These are phyloP conservation scores for Spinibarbus caldwelli DNA, from an alignment of 2,797 vertebrate species.

Conservation along the genomic window DNA sequence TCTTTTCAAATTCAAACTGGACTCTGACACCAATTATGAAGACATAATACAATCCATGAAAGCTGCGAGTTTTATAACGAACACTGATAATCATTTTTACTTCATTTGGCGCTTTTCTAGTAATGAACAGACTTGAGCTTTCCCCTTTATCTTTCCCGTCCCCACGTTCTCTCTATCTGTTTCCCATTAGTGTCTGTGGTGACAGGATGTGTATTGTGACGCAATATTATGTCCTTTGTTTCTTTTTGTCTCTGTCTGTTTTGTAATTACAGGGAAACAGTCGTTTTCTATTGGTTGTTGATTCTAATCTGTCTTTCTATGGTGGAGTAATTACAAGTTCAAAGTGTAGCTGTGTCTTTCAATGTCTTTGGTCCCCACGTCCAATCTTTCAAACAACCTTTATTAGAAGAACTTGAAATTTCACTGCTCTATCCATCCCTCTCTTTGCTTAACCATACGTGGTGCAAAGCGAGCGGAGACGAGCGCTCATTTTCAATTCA, in stretches of 20 bases:
- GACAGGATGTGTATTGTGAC: slow-evolving; percentile 62
- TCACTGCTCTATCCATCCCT: not conserved
- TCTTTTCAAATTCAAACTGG: slow-evolving; percentile 63
- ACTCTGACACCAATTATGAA: slow-evolving; percentile 68
- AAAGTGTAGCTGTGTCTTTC: slow-evolving; percentile 25
- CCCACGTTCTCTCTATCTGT: slow-evolving; percentile 41
- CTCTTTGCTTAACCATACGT: slow-evolving; percentile 4
- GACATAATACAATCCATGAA: slow-evolving; percentile 66
- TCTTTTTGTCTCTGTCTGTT: slow-evolving; percentile 72
- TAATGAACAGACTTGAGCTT: slow-evolving; percentile 38
- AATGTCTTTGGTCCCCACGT: slow-evolving; percentile 14
- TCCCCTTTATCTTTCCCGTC: slow-evolving; percentile 60
- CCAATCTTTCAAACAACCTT: slow-evolving; percentile 26
- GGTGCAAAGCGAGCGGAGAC: not conserved
- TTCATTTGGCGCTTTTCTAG: slow-evolving; percentile 61
- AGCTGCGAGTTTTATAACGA: slow-evolving; percentile 58
- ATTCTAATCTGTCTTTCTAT: slow-evolving; percentile 44
- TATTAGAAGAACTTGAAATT: not conserved
- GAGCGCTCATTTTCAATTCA: not conserved
- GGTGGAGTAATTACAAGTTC: slow-evolving; percentile 36
- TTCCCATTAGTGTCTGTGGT: slow-evolving; percentile 67
- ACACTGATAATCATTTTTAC: slow-evolving; percentile 65
- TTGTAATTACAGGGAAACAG: slow-evolving; percentile 58
- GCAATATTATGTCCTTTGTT: slow-evolving; percentile 70
- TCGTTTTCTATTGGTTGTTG: slow-evolving; percentile 44